Evolutionary conservation across 2,888 invertebrate species (phyloP), one percentile per base, ranked within the genome.

Genomic region (Hydraecia micacea): DNA sequence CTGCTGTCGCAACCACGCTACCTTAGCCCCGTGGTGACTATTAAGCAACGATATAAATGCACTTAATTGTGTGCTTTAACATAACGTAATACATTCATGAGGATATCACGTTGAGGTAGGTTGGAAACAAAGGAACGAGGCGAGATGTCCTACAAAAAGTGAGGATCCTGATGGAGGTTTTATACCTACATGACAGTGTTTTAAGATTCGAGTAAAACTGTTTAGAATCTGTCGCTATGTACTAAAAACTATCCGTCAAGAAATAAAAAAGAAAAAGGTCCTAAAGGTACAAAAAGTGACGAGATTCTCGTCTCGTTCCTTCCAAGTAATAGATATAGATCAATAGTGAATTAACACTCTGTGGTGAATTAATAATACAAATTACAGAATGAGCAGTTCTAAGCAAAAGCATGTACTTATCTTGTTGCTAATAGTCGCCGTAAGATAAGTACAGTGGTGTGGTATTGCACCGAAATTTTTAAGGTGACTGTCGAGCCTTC

Each of bases 401-500:
- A 60, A 60, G 15, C 28, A 15, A 63, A 63, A 21, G 46, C 46
- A 49, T 67, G 25, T 67, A 58, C 2, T 2, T 32, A 2, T 46
- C 1, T 60, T 32, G 21, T 36, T 73, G 49, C 25, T n/a, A 39
- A 28, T 49, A 75, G 39, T 49, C 49, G 2, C 28, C 13, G 5
- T 49, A 15, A 39, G 25, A 21, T 3, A 28, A 55, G 60, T 25
- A 7, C 11, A 32, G 63, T 28, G 25, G 67, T 78, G 25, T 55
- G 79, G 79, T 66, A 32, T 52, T 55, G 55, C 65, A 77, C 18
- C 32, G 11, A 66, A 55, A 46, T 42, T n/a, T 39, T 52, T 21
- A 65, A 21, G 52, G 76, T 55, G 21, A 36, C 15, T n/a, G 28
- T 25, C 2, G 6, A 76, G 77, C 2, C 39, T 21, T 42, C 2